Evolutionary conservation across 2,797 vertebrate species (phyloP).

Genomic region (Lithobates pipiens): DNA sequence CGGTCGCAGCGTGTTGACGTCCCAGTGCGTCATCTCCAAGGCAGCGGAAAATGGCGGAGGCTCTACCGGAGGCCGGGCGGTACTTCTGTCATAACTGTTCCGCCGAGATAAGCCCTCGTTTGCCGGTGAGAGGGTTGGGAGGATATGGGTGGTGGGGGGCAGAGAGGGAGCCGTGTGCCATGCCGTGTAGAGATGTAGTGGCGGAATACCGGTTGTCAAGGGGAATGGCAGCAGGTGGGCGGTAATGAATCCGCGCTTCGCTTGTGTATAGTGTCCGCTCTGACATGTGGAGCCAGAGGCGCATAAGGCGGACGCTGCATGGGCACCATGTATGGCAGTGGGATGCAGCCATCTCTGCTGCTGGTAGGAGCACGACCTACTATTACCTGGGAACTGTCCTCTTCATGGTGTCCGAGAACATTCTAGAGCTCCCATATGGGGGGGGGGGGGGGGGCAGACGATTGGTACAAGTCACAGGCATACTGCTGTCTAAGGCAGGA

Average conservation of each 20-base stretch:
- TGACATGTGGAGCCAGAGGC: background rate
- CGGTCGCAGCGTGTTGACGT: constrained; percentile 62
- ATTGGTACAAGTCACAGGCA: too few species aligned
- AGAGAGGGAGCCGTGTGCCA: background rate
- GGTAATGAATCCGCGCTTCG: background rate
- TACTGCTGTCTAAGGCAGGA: too few species aligned
- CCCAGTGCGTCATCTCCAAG: constrained; percentile 59
- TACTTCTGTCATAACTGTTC: constrained; percentile 95
- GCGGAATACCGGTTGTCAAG: background rate
- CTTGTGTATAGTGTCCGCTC: background rate
- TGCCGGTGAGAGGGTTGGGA: constrained; percentile 82
- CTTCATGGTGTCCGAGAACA: too few species aligned
- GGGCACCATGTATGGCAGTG: background rate
- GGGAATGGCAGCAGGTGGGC: background rate
- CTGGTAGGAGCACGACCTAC: too few species aligned
- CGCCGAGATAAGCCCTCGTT: constrained; percentile 87
- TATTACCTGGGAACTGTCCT: too few species aligned
- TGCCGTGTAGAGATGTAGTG: background rate
- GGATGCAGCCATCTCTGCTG: background rate
- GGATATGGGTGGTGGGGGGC: background rate
- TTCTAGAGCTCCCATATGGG: too few species aligned
- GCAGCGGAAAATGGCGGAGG: constrained; percentile 91
- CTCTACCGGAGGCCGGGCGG: constrained; percentile 84
- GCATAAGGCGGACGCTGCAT: background rate
- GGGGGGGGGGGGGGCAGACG: too few species aligned